A percentile compares a stretch with the other conserved stretches of the same genome.
Conservation (phyloP, 1,140 invertebrate genomes). For the Drosophila pandora region DNA sequence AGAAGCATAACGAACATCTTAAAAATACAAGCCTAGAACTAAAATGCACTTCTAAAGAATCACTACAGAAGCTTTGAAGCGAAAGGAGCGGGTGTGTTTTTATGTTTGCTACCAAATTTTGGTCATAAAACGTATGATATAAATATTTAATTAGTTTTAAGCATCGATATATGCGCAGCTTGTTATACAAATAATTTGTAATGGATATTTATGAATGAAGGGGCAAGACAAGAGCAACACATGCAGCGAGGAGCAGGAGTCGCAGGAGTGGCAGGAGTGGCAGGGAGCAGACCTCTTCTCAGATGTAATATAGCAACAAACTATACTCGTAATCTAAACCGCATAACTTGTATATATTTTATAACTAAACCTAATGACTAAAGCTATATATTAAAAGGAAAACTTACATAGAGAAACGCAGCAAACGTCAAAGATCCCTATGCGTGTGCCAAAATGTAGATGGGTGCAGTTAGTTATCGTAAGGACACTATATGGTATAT, state of each 20-base stretch:
- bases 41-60: constrained; percentile 20
- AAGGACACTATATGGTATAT: constrained; percentile 31
- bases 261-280: background rate
- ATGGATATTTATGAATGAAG: constrained; percentile 70
- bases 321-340: constrained; percentile 38
- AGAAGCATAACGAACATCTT: constrained; percentile 28
- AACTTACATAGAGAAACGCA: constrained; percentile 28
- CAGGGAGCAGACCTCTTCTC: constrained; percentile 21
- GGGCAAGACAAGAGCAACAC: constrained; percentile 17
- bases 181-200: constrained; percentile 79
- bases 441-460: constrained; percentile 49
- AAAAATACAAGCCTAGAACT: constrained; percentile 25
- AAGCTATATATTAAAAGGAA: constrained; percentile 26
- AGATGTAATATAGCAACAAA: constrained; percentile 66
- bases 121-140: constrained; percentile 65
- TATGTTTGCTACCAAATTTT: constrained; percentile 68
- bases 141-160: constrained; percentile 81
- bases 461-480: constrained; percentile 48
- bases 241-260: constrained; percentile 11
- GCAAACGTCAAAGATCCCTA: constrained; percentile 51
- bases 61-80: background rate
- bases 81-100: constrained; percentile 27
- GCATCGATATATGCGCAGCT: constrained; percentile 51
- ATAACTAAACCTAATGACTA: constrained; percentile 25
- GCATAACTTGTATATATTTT: constrained; percentile 52